phyloP scores from a whole-genome alignment of 1,140 invertebrate genomes.

The Yoshiicerus persimilis region DNA sequence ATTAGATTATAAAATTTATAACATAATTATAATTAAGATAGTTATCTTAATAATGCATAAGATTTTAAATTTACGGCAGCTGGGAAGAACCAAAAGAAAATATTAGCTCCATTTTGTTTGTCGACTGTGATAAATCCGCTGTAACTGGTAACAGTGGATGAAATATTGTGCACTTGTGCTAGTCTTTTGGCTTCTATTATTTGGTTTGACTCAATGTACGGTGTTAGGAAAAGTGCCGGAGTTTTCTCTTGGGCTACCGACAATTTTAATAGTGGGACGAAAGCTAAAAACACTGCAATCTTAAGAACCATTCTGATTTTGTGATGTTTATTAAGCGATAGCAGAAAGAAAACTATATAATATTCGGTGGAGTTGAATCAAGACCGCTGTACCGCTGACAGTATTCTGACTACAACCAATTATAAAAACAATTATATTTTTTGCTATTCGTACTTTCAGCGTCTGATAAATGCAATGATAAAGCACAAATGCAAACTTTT shows the following conservation, averaged over 20 bases:
- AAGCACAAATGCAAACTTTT: too few relatives aligned
- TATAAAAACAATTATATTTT: too few relatives aligned
- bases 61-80: neutral
- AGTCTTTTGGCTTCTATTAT: neutral
- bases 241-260: neutral
- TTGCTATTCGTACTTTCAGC: too few relatives aligned
- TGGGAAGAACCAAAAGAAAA: neutral
- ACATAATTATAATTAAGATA: neutral
- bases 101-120: neutral
- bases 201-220: neutral
- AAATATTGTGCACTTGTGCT: neutral
- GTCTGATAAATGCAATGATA: too few relatives aligned
- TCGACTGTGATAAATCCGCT: neutral
- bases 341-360: too few relatives aligned
- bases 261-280: neutral
- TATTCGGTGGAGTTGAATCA: too few relatives aligned
- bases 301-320: too few relatives aligned
- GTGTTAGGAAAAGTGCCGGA: neutral
- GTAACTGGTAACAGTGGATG: neutral
- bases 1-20: neutral
- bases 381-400: too few relatives aligned
- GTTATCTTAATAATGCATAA: neutral
- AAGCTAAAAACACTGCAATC: too few relatives aligned
- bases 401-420: too few relatives aligned
- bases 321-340: too few relatives aligned